Evolutionary conservation across 2,113 vertebrate genomes (phyloP).

Genomic region (Glaucidium brasilianum): DNA sequence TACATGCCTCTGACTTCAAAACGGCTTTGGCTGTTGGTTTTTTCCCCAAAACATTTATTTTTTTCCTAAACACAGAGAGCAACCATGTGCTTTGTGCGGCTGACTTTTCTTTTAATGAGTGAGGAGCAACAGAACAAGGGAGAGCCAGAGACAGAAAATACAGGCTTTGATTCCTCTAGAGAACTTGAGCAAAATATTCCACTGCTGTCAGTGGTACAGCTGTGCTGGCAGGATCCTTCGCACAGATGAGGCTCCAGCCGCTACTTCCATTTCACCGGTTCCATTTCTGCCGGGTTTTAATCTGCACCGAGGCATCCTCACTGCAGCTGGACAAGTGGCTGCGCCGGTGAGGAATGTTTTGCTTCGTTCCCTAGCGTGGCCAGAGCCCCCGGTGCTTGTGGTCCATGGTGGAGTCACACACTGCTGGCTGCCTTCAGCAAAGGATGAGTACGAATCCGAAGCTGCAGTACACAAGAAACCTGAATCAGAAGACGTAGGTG

Average conservation of each 20-base stretch:
- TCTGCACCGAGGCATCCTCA: neutral
- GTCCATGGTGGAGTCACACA: neutral
- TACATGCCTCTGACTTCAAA: conserved; percentile 9
- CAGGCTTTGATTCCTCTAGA: conserved; percentile 55
- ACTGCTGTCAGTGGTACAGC: conserved; percentile 61
- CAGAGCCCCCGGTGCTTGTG: neutral
- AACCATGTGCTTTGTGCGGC: neutral
- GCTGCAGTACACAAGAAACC: conserved; percentile 12
- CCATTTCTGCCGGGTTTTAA: neutral
- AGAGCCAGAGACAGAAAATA: conserved; percentile 23
- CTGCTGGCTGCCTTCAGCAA: neutral
- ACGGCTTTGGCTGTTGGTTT: neutral
- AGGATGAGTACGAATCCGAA: neutral
- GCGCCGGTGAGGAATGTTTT: neutral
- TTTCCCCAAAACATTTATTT: neutral
- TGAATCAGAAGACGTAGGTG: conserved; percentile 37
- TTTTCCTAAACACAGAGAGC: neutral
- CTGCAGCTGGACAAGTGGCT: neutral
- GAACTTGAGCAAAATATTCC: conserved; percentile 64
- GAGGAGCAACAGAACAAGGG: neutral
- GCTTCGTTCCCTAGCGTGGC: neutral
- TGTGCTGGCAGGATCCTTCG: conserved; percentile 45
- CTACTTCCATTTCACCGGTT: neutral
- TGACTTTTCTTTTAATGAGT: neutral
- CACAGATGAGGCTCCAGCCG: neutral